These are phyloP conservation scores for Caiman crocodilus DNA, from an alignment of 2,797 vertebrate genomes.

Conservation along the genomic window DNA sequence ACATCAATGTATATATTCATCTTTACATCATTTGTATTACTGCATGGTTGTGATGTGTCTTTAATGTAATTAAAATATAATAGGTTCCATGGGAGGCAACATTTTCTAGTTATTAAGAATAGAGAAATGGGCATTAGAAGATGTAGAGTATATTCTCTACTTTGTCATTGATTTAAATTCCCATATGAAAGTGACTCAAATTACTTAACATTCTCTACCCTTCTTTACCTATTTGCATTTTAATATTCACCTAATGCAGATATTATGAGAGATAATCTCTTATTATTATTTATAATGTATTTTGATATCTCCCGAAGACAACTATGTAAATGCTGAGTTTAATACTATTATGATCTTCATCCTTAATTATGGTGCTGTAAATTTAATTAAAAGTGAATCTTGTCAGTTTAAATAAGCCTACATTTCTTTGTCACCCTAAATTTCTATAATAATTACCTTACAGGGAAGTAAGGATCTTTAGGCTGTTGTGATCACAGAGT, in stretches of 20 bases:
- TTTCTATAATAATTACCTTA: neutral
- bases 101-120: neutral
- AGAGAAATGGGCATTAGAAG: neutral
- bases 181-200: neutral
- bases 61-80: constrained; percentile 14
- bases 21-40: constrained; percentile 37
- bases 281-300: neutral
- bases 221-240: neutral
- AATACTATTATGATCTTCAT: neutral
- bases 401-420: neutral
- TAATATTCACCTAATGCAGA: neutral
- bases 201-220: neutral
- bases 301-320: neutral
- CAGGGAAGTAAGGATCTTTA: neutral
- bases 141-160: neutral
- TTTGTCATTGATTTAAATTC: neutral
- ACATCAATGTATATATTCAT: constrained; percentile 44
- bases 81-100: neutral
- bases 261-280: neutral
- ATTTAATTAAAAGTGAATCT: neutral
- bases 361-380: neutral
- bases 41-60: constrained; percentile 38
- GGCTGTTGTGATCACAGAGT: neutral
- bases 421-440: neutral
- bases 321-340: neutral